phyloP scores from a whole-genome alignment of 2,113 vertebrate genomes.

The Garra rufa region DNA sequence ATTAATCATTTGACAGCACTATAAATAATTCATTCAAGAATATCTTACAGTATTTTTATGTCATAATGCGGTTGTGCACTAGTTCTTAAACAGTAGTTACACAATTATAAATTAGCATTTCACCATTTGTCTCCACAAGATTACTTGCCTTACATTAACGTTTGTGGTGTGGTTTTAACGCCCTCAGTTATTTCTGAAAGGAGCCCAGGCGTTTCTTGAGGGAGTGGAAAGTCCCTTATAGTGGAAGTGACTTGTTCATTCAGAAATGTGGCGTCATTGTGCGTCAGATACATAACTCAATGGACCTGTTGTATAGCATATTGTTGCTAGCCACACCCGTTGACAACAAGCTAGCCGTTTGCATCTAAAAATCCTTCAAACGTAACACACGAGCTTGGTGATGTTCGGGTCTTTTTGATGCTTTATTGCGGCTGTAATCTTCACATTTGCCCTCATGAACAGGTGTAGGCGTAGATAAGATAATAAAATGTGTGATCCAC shows the following conservation, averaged over 20 bases:
- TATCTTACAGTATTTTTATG: too few species aligned
- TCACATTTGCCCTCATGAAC: slow-evolving; percentile 26
- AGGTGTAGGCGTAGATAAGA: slow-evolving; percentile 8
- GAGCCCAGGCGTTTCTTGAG: background rate
- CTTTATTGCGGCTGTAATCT: slow-evolving; percentile 14
- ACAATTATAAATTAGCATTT: too few species aligned
- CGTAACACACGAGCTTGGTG: background rate
- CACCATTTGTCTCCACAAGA: too few species aligned
- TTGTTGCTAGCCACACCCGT: background rate
- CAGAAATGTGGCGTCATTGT: slow-evolving; percentile 41
- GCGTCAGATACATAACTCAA: slow-evolving; percentile 42
- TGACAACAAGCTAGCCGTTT: background rate
- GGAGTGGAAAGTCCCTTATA: slow-evolving; percentile 36
- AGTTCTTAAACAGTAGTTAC: too few species aligned
- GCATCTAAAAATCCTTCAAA: background rate
- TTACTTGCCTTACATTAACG: too few species aligned
- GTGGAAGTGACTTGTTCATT: slow-evolving; percentile 50
- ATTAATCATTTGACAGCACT: too few species aligned
- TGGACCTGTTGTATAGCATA: slow-evolving; percentile 48
- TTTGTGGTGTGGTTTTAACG: too few species aligned
- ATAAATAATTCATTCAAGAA: too few species aligned
- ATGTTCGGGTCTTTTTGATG: background rate
- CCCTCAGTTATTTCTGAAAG: too few species aligned
- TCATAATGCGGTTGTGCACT: too few species aligned
- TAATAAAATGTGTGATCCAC: slow-evolving; percentile 24